Base-by-base conservation (phyloP, 1,140 invertebrate genomes). In the Drosophila seguyi region DNA sequence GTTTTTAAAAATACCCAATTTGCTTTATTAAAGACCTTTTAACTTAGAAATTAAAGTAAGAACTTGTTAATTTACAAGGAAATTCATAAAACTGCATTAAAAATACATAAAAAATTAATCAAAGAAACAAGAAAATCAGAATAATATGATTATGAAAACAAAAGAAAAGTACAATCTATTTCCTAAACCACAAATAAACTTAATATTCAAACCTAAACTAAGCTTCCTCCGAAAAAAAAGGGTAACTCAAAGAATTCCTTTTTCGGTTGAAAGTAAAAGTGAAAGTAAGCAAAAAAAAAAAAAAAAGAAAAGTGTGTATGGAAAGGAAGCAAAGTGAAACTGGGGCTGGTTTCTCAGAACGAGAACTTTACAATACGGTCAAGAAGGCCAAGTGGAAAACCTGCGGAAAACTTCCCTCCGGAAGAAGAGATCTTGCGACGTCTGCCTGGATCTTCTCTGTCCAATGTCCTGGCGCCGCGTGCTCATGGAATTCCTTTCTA, bases 221-320 rank as follows among this genome's bases (percentile, higher is more conserved):
- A 11, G 3, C 57, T 11, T 11, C 29, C 11, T 14, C 4, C 1
- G 2, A n/a, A 3, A 18, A 1, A 14, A 18, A 20, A 66, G 62
- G 10, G 62, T 16, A 61, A 34, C 13, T 45, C 41, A 38, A 52
- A 45, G 57, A 71, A 48, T 10, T 50, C n/a, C 16, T 13, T 29
- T 2, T 50, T 59, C 55, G 44, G 22, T 6, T 45, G 31, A 73
- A 73, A 73, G 69, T 58, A 4, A 73, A 73, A 73, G 69, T 73
- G 38, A 69, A 73, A 73, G 63, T 57, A 69, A 69, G 65, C 56
- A 56, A 14, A 45, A 65, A 56, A 13, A 42, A 42, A 39, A 41
- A 18, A 8, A 42, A 41, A 20, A 45, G 6, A 25, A 11, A 53
- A 13, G n/a, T 50, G 47, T 8, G 16, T 27, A 31, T 27, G 7